Evolutionary conservation across 2,888 invertebrate genomes (phyloP), one percentile per base, ranked within the genome.

Genomic region (Druceiella hillmani): DNA sequence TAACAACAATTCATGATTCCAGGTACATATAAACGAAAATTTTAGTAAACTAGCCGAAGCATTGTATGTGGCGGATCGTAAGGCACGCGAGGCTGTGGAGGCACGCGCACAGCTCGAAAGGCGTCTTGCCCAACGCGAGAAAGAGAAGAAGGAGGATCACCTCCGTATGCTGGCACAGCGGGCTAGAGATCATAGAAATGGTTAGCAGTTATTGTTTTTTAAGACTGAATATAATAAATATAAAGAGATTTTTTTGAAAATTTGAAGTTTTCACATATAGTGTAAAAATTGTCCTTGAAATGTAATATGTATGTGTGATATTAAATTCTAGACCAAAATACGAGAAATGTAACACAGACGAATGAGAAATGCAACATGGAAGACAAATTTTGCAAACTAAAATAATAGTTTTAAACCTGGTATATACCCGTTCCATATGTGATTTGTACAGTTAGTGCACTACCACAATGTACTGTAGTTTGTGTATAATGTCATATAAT

Each of bases 1-100:
- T 20, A 20, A 7, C n/a, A 7, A 7, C n/a, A 7, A 7, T 20
- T 20, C 6, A 7, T 20, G 6, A 9, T 5, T 9, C 5, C 27
- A 27, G 27, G 87, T 92, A 2, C 98, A 99, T 60, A 94, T 99
- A 39, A 99, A 98, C 60, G 99, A 99, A 60, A 99, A 99, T 63
- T 99, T 99, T 66, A 94, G 98, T 0, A 99, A 98, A 59, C 74
- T 99, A 38, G 92, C 99, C 0, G 98, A 99, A 60, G 92, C 99
- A 1, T 66, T 99, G 33, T 98, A 97, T 59, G 97, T 99, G 51
- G 98, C 99, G 2, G 99, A 99, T 59, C 66, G 67, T 55, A 98
- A 98, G 64, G 97, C 98, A 0, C 75, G 98, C 29, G 98, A 99
- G 62, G 94, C 95, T 1, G 98, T 99, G 0, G 98, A 99, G 57